These are phyloP conservation scores for Cacatua alba DNA, from an alignment of 2,113 vertebrate species.

Conservation along the genomic window DNA sequence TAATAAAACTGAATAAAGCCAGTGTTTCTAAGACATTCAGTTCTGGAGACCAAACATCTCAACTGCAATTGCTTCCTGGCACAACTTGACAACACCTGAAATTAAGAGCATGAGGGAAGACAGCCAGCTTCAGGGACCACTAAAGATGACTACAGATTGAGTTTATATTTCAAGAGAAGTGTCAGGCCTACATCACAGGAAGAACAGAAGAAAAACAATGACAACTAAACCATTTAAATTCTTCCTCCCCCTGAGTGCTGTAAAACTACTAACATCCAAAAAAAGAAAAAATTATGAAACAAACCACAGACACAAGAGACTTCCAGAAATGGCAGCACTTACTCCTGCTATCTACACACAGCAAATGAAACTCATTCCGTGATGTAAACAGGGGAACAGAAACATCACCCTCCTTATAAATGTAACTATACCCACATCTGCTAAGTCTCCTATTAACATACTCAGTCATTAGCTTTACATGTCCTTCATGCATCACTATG, in stretches of 20 bases:
- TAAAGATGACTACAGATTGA: neutral
- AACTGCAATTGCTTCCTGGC: neutral
- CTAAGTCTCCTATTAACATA: neutral
- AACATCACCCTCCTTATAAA: neutral
- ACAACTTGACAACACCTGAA: conserved; percentile 45
- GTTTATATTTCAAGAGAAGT: neutral
- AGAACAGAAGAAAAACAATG: neutral
- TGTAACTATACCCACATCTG: neutral
- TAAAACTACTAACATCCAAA: neutral
- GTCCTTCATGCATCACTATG: neutral
- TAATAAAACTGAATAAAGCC: conserved; percentile 37
- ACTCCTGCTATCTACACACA: neutral
- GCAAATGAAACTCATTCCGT: neutral
- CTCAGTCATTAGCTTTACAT: neutral
- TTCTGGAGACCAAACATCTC: conserved; percentile 15
- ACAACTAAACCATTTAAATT: neutral
- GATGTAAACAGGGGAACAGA: neutral
- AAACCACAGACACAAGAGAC: neutral
- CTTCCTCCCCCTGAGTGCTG: neutral
- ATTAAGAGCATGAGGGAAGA: conserved; percentile 9
- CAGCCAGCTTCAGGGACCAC: neutral
- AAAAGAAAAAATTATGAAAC: neutral
- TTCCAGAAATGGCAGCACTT: neutral
- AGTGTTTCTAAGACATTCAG: neutral
- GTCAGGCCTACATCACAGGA: neutral